Evolutionary conservation across 2,797 vertebrate genomes (phyloP).

Genomic region (Notoglanidium macrostoma): DNA sequence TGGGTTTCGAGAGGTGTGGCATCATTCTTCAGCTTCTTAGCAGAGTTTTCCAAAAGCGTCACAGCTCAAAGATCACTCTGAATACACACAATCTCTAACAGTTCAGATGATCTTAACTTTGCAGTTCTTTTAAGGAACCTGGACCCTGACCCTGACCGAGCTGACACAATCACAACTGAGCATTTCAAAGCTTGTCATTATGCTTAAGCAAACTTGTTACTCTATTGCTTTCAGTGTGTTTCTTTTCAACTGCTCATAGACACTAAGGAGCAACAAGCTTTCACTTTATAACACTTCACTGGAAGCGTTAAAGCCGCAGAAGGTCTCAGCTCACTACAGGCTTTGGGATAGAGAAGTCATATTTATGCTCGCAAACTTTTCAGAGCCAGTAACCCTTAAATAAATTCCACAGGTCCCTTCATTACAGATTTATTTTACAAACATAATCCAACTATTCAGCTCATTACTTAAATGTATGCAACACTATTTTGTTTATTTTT

Average conservation of each 20-base stretch:
- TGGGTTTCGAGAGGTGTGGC: neutral
- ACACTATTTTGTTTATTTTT: neutral
- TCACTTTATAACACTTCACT: neutral
- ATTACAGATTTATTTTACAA: neutral
- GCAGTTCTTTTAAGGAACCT: neutral
- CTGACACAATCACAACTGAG: neutral
- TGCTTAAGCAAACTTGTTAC: neutral
- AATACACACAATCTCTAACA: neutral
- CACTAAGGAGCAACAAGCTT: neutral
- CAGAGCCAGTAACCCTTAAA: neutral
- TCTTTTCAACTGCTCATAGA: neutral
- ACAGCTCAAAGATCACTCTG: neutral
- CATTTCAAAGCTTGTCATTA: neutral
- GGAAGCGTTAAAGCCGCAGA: neutral
- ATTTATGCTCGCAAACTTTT: neutral
- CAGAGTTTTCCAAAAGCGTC: neutral
- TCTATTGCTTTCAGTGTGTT: neutral
- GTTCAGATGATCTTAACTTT: neutral
- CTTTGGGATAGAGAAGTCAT: neutral
- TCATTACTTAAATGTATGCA: neutral
- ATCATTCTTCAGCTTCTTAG: neutral
- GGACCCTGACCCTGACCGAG: neutral
- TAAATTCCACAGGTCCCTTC: neutral
- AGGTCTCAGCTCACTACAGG: neutral
- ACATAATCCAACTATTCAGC: neutral